These are phyloP conservation scores for Arion vulgaris DNA, from an alignment of 1,140 invertebrate genomes.

Conservation along the genomic window DNA sequence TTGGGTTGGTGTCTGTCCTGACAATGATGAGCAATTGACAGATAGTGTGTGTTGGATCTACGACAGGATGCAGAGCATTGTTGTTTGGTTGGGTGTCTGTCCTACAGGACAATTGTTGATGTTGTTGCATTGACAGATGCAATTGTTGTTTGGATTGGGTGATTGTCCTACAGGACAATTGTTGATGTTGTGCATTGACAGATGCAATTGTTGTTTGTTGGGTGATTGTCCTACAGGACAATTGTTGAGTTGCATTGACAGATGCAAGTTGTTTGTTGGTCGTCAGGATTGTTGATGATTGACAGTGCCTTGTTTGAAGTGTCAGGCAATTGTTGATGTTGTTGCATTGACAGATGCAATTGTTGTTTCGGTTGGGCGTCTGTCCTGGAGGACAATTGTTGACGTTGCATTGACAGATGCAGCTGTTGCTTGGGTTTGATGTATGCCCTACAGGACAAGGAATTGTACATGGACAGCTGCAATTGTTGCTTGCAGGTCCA, in stretches of 20 bases:
- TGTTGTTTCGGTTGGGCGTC: not conserved
- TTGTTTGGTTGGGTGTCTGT: not conserved
- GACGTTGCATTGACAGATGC: not conserved
- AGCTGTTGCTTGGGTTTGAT: not conserved
- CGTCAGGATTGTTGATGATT: too few species aligned
- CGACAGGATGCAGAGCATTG: not conserved
- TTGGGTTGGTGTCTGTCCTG: not conserved
- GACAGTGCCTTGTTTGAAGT: not conserved
- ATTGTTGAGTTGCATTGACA: not conserved
- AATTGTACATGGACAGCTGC: not conserved
- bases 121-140: not conserved
- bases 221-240: not conserved
- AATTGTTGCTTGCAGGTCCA: not conserved
- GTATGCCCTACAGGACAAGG: not conserved
- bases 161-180: not conserved
- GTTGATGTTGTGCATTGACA: not conserved
- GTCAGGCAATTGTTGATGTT: too few species aligned
- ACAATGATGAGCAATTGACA: not conserved
- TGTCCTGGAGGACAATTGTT: not conserved
- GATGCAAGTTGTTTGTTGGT: not conserved
- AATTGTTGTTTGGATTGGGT: not conserved
- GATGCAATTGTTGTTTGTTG: not conserved
- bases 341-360: not conserved
- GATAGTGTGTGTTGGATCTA: not conserved
- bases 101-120: not conserved